Conservation (phyloP, 2,113 vertebrate species). For the Notarius quadriscutis region DNA sequence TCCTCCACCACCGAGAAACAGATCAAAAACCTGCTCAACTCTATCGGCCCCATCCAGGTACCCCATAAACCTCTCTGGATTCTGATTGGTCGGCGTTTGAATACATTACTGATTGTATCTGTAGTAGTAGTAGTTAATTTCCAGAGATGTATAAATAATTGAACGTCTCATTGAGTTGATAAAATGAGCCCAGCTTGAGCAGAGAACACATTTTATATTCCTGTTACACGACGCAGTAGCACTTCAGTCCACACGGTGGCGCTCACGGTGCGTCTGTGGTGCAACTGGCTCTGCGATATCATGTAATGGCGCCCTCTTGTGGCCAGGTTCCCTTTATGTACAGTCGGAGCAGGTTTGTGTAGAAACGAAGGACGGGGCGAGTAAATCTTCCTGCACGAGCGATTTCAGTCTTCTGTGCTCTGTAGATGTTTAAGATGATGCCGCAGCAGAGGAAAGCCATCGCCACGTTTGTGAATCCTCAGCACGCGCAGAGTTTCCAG, state of each 20-base stretch:
- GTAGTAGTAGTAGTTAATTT: too few species aligned
- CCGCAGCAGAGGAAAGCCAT: constrained; percentile 95
- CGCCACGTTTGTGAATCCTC: constrained; percentile 87
- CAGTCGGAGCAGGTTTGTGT: too few species aligned
- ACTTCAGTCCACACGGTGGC: background rate
- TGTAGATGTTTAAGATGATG: constrained; percentile 92
- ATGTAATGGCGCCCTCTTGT: constrained; percentile 27
- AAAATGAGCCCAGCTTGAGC: background rate
- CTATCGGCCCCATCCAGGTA: constrained; percentile 96
- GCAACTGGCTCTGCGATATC: too few species aligned
- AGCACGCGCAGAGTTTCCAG: constrained; percentile 90
- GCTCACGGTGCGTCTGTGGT: too few species aligned
- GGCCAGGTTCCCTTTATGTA: background rate
- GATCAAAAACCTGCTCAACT: constrained; percentile 90
- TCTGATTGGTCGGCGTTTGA: background rate
- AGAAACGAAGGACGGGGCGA: too few species aligned
- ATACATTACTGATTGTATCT: too few species aligned
- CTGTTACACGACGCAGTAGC: background rate
- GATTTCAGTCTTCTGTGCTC: background rate
- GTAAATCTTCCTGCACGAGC: too few species aligned
- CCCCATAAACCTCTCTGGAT: constrained; percentile 36
- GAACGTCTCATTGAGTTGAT: background rate
- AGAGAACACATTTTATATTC: background rate
- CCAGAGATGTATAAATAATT: too few species aligned
- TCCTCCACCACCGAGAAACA: constrained; percentile 90